Base-by-base conservation (phyloP, 2,113 vertebrate genomes). In the Synodontis membranacea region DNA sequence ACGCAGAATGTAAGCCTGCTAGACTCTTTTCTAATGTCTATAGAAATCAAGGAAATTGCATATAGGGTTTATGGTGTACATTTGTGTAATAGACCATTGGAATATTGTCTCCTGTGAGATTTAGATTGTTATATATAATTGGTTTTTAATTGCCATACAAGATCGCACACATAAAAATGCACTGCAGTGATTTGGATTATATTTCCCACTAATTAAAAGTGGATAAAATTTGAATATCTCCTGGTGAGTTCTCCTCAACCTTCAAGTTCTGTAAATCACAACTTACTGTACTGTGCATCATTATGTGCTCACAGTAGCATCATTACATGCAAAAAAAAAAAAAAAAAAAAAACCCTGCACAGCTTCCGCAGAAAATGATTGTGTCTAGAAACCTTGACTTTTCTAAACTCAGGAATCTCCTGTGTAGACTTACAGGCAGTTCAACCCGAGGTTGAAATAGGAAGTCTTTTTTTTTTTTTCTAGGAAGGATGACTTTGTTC, bases 381-480 rank as follows among this genome's bases (percentile, higher is more conserved):
- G 89, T 89, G 92, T 91, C 93, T 93, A 80, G 90, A 90, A 89
- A 90, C 74, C 80, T 88, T 87, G 91, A 89, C 89, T 89, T 48
- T 39, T 34, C 75, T 72, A 66, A 66, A 66, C 68, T 81, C 72
- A 74, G 72, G 87, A 84, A 86, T 84, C 86, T 92, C 92, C 91
- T 91, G 81, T 92, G 21, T 93, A 89, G 89, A 84, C 21, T 90
- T 90, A 87, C 91, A 91, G 81, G 88, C 86, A 21, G 8, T 42
- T 17, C 37, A n/a, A 39, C 89, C 88, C 84, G 75, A 88, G 91
- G 91, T 91, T 90, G 88, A 91, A 89, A 90, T 75, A 80, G 89
- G 90, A 93, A 91, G 89, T 87, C 86, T 90, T 83, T 94, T 92
- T 92, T 94, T 93, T 94, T 86, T 94, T 93, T 94, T 86, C 31